Base-by-base conservation (phyloP, 2,113 vertebrate species). In the Zingel zingel region DNA sequence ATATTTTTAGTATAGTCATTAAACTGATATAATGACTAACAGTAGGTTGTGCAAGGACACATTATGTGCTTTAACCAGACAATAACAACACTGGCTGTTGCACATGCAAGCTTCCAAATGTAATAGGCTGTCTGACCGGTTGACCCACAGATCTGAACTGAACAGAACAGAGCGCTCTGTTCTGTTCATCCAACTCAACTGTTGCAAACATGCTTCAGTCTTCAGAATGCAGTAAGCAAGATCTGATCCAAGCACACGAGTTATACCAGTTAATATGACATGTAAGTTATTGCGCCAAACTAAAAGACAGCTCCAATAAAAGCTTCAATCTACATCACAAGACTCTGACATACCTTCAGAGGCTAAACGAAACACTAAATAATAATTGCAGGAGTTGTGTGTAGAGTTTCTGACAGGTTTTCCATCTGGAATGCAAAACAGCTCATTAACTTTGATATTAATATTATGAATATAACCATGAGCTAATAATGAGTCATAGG, bases 361-460 rank as follows among this genome's bases (percentile, higher is more conserved):
- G 19, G 43, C 54, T 51, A 16, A 71, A 58, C 45, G 30, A 16
- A 77, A 81, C 19, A 81, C 15, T 48, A 39, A 10, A 61, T 63
- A 59, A 56, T 61, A 21, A 73, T 19, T 56, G 23, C 54, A n/a
- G 43, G 58, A 82, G 33, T 33, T 68, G 45, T 67, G 45, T 45
- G 14, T 43, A 58, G 51, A 36, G 39, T 6, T 68, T 81, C n/a
- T 81, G 68, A 82, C 1, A 1, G 39, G n/a, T 79, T 79, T 74
- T 56, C 57, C 39, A 68, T 75, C 65, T 51, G 21, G 33, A 58
- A 76, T 54, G 63, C 36, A 73, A 67, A 85, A 62, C 51, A 23
- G 3, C 61, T 66, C 74, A 18, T 87, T 87, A 77, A 79, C 33
- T 54, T 74, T 75, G 25, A 77, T 33, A 4, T 51, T 33, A 54